phyloP scores from a whole-genome alignment of 2,113 vertebrate genomes.

The Plotosus lineatus region DNA sequence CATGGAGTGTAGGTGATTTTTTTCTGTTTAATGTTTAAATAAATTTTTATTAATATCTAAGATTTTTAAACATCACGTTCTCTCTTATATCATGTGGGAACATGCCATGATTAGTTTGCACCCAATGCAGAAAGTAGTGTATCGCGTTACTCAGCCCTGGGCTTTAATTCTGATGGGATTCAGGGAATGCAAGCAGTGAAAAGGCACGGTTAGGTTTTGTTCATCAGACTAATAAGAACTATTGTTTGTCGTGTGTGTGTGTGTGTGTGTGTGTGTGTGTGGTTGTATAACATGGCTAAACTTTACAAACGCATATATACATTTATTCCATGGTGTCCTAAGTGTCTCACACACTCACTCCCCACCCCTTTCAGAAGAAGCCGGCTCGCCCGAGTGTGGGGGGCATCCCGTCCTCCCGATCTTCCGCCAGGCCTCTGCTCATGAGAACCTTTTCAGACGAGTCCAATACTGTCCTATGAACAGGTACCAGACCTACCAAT shows the following conservation, averaged over 20 bases:
- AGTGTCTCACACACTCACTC: constrained; percentile 76
- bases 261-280: constrained; percentile 51
- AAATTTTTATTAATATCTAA: not conserved
- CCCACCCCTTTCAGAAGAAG: constrained; percentile 87
- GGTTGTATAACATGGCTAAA: constrained; percentile 28
- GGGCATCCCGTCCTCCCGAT: constrained; percentile 78
- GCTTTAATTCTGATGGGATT: not conserved
- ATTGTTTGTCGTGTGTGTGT: constrained; percentile 14
- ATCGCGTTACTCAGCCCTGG: not conserved
- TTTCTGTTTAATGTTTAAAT: not conserved
- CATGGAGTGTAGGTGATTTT: not conserved
- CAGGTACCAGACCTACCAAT: constrained; percentile 82
- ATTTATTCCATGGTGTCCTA: constrained; percentile 59
- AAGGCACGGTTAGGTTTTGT: not conserved
- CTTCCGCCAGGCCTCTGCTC: constrained; percentile 94
- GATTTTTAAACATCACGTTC: not conserved
- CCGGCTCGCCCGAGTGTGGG: constrained; percentile 76
- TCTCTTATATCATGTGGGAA: not conserved
- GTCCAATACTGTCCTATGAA: constrained; percentile 90
- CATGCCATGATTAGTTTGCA: not conserved
- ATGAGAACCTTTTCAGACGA: constrained; percentile 99
- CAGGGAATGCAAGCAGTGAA: not conserved
- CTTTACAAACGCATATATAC: constrained; percentile 1
- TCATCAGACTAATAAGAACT: not conserved
- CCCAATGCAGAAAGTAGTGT: too few relatives aligned